These are phyloP conservation scores for Caenorhabditis sp. DNA, from an alignment of 2,888 invertebrate species.

Conservation along the genomic window DNA sequence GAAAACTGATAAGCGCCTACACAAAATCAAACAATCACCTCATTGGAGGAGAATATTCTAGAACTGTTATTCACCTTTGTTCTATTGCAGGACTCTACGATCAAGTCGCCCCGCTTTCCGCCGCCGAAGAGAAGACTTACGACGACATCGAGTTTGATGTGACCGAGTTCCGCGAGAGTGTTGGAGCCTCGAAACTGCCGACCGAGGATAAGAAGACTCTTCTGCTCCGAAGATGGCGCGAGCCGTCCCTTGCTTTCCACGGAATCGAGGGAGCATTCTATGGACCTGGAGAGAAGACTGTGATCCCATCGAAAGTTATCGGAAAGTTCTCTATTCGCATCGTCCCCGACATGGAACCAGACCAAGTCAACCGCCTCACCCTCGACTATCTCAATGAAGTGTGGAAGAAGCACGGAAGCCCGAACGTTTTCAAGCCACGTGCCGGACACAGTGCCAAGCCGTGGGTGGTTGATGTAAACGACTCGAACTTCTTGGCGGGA, in stretches of 20 bases:
- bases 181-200: constrained; percentile 67
- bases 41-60: no score
- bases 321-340: constrained; percentile 98
- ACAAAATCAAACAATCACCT: constrained; percentile 48
- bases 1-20: constrained; percentile 13
- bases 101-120: constrained; percentile 87
- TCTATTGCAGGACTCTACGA: constrained; percentile 87
- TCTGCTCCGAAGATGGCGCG: constrained; percentile 70
- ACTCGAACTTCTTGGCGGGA: constrained; percentile 95
- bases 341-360: constrained; percentile 95
- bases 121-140: constrained; percentile 87
- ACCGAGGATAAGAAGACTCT: constrained; percentile 71
- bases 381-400: constrained; percentile 88
- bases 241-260: constrained; percentile 89
- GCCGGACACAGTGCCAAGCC: constrained; percentile 90
- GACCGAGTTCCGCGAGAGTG: constrained; percentile 68
- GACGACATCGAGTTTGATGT: constrained; percentile 92
- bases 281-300: constrained; percentile 94
- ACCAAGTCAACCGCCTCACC: constrained; percentile 87
- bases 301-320: constrained; percentile 84
- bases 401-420: constrained; percentile 88
- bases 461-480: constrained; percentile 95
- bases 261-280: constrained; percentile 96
- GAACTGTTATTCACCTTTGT: neutral
- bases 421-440: constrained; percentile 89